Evolutionary conservation across 1,140 invertebrate species (phyloP).

Genomic region (Mycetomoellerius zeteki): DNA sequence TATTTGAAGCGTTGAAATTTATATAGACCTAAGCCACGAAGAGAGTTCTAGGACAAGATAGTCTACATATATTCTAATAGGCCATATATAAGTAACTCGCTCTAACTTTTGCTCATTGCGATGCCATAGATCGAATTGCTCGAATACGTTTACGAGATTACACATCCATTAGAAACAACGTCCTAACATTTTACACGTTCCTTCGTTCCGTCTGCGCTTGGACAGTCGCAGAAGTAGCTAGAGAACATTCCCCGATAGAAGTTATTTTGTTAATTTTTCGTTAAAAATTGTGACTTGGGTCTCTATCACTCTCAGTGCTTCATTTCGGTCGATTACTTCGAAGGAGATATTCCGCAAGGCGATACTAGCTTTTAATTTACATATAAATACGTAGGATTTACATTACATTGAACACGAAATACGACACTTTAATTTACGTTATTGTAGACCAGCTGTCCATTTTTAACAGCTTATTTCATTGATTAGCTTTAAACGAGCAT

Average conservation of each 20-base stretch:
- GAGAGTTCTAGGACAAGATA: neutral
- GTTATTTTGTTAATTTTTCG: neutral
- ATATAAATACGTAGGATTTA: conserved; percentile 57
- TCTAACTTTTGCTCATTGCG: conserved; percentile 24
- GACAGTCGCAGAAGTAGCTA: conserved; percentile 28
- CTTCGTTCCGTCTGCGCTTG: conserved; percentile 34
- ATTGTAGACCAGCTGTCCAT: conserved; percentile 29
- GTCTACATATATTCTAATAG: conserved; percentile 17
- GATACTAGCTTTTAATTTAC: conserved; percentile 76
- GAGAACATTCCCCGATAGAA: conserved; percentile 8
- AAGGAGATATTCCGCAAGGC: conserved; percentile 78
- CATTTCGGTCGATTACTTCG: conserved; percentile 68
- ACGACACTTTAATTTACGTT: conserved; percentile 56
- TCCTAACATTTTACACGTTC: neutral
- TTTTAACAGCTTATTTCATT: conserved; percentile 2
- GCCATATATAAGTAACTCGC: neutral
- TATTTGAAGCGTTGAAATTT: conserved; percentile 52
- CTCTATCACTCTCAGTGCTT: conserved; percentile 55
- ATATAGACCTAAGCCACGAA: conserved; percentile 40
- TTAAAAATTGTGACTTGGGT: conserved; percentile 39
- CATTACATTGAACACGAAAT: conserved; percentile 52
- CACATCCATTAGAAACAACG: conserved; percentile 66
- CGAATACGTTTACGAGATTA: conserved; percentile 46
- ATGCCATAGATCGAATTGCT: conserved; percentile 24
- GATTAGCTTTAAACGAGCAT: conserved; percentile 52